Evolutionary conservation across 2,888 invertebrate genomes (phyloP).

Genomic region (Margaritifera margaritifera): DNA sequence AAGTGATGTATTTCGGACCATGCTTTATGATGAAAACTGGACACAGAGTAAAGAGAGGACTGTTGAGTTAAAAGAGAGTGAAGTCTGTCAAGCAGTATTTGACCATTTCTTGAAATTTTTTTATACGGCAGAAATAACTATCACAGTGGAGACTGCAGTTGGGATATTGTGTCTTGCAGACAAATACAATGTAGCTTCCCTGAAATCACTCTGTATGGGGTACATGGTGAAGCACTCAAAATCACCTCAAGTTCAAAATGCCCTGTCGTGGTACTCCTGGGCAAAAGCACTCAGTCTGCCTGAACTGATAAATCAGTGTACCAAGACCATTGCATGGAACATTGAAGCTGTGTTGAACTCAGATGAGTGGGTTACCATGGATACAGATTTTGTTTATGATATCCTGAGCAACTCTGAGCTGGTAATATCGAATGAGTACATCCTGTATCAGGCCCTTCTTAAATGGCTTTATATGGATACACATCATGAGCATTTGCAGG

Average conservation of each 20-base stretch:
- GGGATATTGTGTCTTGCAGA: constrained; percentile 72
- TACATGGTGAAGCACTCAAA: constrained; percentile 71
- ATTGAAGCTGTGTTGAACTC: constrained; percentile 62
- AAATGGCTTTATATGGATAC: constrained; percentile 62
- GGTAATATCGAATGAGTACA: constrained; percentile 65
- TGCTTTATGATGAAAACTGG: constrained; percentile 70
- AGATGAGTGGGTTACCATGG: constrained; percentile 70
- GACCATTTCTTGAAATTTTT: constrained; percentile 69
- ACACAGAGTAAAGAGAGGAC: constrained; percentile 55
- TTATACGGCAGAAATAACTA: constrained; percentile 70
- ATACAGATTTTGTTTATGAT: constrained; percentile 69
- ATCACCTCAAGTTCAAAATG: constrained; percentile 68
- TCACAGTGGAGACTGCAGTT: constrained; percentile 65
- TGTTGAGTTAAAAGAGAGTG: constrained; percentile 66
- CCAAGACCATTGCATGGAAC: constrained; percentile 72
- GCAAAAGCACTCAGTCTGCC: constrained; percentile 70
- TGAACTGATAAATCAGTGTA: constrained; percentile 65
- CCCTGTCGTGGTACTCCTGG: constrained; percentile 72
- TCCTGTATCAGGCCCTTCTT: constrained; percentile 59
- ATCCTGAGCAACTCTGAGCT: constrained; percentile 67
- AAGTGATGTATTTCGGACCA: constrained; percentile 71
- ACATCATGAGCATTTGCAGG: constrained; percentile 36
- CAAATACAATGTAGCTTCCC: constrained; percentile 71
- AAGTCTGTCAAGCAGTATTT: constrained; percentile 69
- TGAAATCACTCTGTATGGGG: constrained; percentile 66